Evolutionary conservation across 2,888 invertebrate genomes (phyloP).

Genomic region (Dioctria rufipes): DNA sequence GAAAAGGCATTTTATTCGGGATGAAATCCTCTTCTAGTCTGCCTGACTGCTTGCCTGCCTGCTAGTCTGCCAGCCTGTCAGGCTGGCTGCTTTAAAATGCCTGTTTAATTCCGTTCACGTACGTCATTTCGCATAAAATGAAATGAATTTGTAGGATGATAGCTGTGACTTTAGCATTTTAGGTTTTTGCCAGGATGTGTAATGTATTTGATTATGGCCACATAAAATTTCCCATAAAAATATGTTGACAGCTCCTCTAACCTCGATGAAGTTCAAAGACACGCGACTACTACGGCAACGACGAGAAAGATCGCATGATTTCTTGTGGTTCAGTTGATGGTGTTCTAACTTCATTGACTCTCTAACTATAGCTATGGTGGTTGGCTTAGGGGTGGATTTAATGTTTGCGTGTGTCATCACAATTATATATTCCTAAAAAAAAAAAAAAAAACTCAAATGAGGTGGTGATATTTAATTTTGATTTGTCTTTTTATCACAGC

Average conservation of each 20-base stretch:
- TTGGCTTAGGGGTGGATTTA: background rate
- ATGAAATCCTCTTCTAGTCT: background rate
- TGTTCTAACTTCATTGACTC: no score
- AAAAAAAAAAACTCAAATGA: no score
- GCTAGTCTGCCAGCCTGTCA: background rate
- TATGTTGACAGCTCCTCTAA: background rate
- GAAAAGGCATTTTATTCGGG: background rate
- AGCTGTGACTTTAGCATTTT: slow-evolving; percentile 6
- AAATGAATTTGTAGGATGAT: slow-evolving; percentile 42
- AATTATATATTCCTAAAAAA: slow-evolving; percentile 25
- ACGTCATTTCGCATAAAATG: slow-evolving; percentile 49
- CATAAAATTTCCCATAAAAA: slow-evolving; percentile 29
- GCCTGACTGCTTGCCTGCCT: background rate
- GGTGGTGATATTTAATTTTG: slow-evolving; percentile 3
- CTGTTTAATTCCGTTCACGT: slow-evolving; percentile 47
- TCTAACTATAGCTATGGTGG: no score
- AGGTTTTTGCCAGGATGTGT: slow-evolving; percentile 28
- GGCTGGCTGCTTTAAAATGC: background rate
- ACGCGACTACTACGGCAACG: background rate
- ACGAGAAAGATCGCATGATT: no score
- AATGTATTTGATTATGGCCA: slow-evolving; percentile 41
- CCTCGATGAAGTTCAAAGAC: slow-evolving; percentile 6
- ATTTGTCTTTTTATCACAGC: slow-evolving; percentile 17
- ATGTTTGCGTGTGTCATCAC: slow-evolving; percentile 22
- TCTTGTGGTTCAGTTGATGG: no score